Evolutionary conservation across 2,797 vertebrate species (phyloP), one percentile per base, ranked within the genome.

Genomic region (Propithecus deckenii): DNA sequence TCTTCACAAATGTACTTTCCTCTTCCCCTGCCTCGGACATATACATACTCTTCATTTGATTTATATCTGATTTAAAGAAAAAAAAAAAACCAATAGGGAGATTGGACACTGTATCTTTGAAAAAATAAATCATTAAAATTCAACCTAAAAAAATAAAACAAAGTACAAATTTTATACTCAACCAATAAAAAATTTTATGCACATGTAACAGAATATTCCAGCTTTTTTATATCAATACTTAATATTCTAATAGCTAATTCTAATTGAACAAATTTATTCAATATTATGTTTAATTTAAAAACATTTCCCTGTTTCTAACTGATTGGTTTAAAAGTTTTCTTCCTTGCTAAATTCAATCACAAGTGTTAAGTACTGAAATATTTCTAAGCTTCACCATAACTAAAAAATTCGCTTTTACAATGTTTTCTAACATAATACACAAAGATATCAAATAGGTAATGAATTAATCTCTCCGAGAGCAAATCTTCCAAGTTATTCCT

Each of bases 1-100:
- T 99, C 99, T 97, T 99, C 99, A 97, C 99, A 99, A 98, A 99
- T 99, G 96, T 99, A 99, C 96, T 99, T 99, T 78, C 99, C 99
- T 85, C 99, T 99, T 91, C 99, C 99, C 96, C 99, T 99, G 7
- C 99, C 99, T 72, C 99, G 99, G 25, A 99, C 99, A 25, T 99
- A 99, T 41, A 99, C 99, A 88, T 99, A 99, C 87, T 99, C 99
- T 98, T 99, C 99, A 9, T 99, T 99, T 74, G 99, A 99, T 98
- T 99, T 99, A 98, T 99, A 99, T 96, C 99, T 99, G 98, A 96
- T 97, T 75, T 78, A 98, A 97, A 61, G 86, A 89, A 96, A 17
- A 71, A 96, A 78, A 96, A 61, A 92, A 3, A 11, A 92, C 46
- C 41, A 97, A 89, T 46, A 93, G 71, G 81, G 50, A 95, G 67